phyloP scores from a whole-genome alignment of 2,888 invertebrate genomes.

The Coelinius sp. region DNA sequence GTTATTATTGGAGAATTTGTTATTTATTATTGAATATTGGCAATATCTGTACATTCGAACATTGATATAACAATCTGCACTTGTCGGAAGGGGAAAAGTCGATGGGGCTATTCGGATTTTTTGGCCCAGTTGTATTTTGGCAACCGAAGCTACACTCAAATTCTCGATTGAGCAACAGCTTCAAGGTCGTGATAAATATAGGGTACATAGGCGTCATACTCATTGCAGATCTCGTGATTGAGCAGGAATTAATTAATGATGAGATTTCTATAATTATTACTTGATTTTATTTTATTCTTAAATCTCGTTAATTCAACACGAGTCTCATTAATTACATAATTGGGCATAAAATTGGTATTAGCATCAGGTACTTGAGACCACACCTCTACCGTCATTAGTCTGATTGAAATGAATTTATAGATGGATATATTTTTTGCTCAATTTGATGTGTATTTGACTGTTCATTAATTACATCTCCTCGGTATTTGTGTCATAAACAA shows the following conservation, averaged over 20 bases:
- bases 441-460: background rate
- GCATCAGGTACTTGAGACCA: no score
- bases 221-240: background rate
- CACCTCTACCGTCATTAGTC: no score
- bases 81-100: background rate
- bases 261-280: no score
- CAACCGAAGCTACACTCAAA: background rate
- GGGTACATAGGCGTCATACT: background rate
- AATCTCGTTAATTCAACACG: no score
- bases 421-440: background rate
- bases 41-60: background rate
- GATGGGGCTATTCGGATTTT: background rate
- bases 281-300: no score
- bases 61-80: background rate
- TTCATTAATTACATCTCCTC: background rate
- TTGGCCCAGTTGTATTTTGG: background rate
- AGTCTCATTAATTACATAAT: no score
- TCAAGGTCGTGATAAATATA: background rate
- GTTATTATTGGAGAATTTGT: background rate
- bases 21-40: background rate
- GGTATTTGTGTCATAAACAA: no score
- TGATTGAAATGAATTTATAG: background rate
- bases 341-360: no score
- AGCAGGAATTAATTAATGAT: background rate
- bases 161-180: background rate